Conservation (phyloP, 2,888 invertebrate genomes). For the Leistus spinibarbis region DNA sequence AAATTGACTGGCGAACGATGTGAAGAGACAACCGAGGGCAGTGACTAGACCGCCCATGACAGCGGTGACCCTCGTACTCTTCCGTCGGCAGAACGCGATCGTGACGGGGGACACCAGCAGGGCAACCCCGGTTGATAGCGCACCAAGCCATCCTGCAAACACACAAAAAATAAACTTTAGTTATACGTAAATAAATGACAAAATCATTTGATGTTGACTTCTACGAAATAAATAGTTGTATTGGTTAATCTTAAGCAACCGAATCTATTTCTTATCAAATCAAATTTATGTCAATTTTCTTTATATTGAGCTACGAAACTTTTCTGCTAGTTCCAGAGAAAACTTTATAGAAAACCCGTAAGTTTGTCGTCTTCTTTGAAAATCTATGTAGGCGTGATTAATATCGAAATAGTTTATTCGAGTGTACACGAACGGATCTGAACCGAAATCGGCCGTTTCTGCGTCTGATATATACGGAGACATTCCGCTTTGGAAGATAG, state of each 20-base stretch:
- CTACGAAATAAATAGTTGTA: too few species aligned
- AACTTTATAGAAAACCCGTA: neutral
- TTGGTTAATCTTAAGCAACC: too few species aligned
- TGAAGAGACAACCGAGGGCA: constrained; percentile 85
- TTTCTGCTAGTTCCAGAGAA: neutral
- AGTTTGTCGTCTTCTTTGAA: neutral
- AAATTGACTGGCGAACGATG: constrained; percentile 87
- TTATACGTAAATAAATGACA: too few species aligned
- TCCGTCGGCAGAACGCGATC: constrained; percentile 82
- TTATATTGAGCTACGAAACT: neutral
- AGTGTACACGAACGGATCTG: neutral
- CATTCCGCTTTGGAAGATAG: too few species aligned
- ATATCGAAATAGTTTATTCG: neutral
- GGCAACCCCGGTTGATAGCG: constrained; percentile 78
- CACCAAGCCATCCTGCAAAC: constrained; percentile 83
- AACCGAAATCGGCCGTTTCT: neutral
- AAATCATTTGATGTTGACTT: too few species aligned
- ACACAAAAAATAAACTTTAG: neutral
- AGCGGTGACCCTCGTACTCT: constrained; percentile 85
- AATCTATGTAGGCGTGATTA: neutral
- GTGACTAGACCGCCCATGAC: constrained; percentile 86
- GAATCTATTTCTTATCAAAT: neutral
- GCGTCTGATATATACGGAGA: neutral
- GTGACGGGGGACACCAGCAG: constrained; percentile 82
- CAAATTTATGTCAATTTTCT: neutral